These are phyloP conservation scores for Passer domesticus DNA, from an alignment of 2,113 vertebrate species.

Conservation along the genomic window DNA sequence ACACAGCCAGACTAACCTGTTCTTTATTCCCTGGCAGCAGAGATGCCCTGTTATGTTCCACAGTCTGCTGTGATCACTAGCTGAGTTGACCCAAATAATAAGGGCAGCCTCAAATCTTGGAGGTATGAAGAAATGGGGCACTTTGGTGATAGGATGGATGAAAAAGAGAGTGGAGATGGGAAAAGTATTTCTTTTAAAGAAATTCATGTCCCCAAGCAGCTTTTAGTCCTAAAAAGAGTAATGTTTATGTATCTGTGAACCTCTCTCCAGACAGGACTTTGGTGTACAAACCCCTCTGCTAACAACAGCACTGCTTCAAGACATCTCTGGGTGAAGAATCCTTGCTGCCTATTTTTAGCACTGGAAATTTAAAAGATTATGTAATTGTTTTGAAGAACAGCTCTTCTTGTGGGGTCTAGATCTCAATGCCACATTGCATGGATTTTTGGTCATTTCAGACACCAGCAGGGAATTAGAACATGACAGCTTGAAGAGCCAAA, in stretches of 20 bases:
- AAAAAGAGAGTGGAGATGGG: not conserved
- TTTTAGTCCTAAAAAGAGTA: not conserved
- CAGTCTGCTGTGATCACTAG: not conserved
- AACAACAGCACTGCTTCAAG: not conserved
- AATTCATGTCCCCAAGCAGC: not conserved
- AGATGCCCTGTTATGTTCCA: not conserved
- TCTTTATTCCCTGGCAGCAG: not conserved
- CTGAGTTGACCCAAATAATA: not conserved
- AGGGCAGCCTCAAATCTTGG: not conserved
- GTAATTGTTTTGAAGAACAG: not conserved
- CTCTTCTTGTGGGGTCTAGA: not conserved
- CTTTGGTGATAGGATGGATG: not conserved
- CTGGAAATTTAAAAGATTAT: not conserved
- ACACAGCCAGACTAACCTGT: not conserved
- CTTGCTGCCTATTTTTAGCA: not conserved
- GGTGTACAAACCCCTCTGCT: not conserved
- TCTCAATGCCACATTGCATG: not conserved
- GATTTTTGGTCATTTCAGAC: not conserved
- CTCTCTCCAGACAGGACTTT: not conserved
- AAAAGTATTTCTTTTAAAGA: not conserved
- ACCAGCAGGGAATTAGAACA: not conserved
- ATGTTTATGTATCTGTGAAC: not conserved
- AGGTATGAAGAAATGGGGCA: not conserved
- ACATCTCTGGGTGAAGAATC: not conserved
- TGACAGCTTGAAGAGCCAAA: not conserved